Percentiles rank a stretch among this genome's conserved stretches.
Evolutionary conservation across 2,888 invertebrate species (phyloP).

Genomic region (Bellardia bayeri): DNA sequence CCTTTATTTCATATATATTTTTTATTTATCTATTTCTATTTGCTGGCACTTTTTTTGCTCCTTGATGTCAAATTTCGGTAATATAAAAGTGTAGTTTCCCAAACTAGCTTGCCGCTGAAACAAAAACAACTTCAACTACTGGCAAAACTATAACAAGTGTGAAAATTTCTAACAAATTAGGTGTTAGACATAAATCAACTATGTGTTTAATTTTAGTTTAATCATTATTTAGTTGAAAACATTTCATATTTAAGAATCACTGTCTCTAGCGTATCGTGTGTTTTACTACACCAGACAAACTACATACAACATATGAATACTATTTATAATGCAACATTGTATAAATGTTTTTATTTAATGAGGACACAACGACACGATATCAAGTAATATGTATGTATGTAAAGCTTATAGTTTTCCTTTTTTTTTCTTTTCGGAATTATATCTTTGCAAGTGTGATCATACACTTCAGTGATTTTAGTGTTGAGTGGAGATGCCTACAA

Average conservation of each 20-base stretch:
- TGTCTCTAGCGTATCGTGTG: conserved; percentile 17
- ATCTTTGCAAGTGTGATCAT: conserved; percentile 17
- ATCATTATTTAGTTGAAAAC: background rate
- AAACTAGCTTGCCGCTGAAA: conserved; percentile 25
- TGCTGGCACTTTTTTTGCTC: conserved; percentile 18
- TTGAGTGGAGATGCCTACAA: conserved; percentile 22
- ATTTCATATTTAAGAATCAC: conserved; percentile 52
- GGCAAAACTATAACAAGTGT: background rate
- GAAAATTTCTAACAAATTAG: conserved; percentile 37
- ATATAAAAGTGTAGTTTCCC: conserved; percentile 36
- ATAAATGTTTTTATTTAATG: conserved; percentile 42
- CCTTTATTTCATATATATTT: background rate
- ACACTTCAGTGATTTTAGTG: conserved; percentile 12
- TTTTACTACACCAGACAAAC: background rate
- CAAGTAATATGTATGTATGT: background rate
- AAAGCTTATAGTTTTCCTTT: background rate
- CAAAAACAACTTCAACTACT: background rate
- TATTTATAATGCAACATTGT: conserved; percentile 59
- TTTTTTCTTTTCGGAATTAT: background rate
- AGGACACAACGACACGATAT: conserved; percentile 33
- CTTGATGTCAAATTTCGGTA: conserved; percentile 40
- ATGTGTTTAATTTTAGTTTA: background rate
- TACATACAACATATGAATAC: conserved; percentile 26
- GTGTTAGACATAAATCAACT: conserved; percentile 31
- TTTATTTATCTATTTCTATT: background rate